These are phyloP conservation scores for Peromyscus californicus DNA, from an alignment of 2,113 vertebrate species.

Conservation along the genomic window DNA sequence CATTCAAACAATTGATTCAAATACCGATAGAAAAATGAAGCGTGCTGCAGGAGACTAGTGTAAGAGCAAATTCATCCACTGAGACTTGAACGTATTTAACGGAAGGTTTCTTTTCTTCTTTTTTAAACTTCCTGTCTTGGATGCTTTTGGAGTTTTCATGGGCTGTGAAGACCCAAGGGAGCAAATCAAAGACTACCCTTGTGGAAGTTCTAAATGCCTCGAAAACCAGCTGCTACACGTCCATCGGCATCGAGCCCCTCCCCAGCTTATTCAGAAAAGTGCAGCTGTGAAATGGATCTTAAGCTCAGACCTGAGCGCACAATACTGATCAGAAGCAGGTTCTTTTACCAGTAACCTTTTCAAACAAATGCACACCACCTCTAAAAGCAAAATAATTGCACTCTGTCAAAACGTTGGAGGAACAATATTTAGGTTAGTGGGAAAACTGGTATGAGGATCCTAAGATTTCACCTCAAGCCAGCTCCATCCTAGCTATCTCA, in stretches of 20 bases:
- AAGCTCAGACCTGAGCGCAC: constrained; percentile 65
- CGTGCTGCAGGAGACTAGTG: background rate
- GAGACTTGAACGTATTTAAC: constrained; percentile 55
- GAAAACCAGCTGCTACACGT: constrained; percentile 73
- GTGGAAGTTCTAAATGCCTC: constrained; percentile 66
- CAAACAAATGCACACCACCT: constrained; percentile 65
- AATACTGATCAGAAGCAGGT: constrained; percentile 40
- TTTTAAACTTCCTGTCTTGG: constrained; percentile 34
- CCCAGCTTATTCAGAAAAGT: constrained; percentile 54
- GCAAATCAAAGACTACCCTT: constrained; percentile 63
- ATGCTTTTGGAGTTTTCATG: constrained; percentile 67
- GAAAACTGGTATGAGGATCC: background rate
- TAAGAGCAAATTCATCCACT: constrained; percentile 34
- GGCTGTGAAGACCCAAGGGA: constrained; percentile 71
- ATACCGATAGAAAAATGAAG: background rate
- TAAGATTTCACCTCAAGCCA: constrained; percentile 41
- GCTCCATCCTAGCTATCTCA: background rate
- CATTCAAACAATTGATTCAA: constrained; percentile 40
- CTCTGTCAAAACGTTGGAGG: constrained; percentile 58
- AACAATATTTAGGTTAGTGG: background rate
- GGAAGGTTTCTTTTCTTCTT: background rate
- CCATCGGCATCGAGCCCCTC: constrained; percentile 71
- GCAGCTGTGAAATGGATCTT: constrained; percentile 70
- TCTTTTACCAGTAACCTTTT: constrained; percentile 71
- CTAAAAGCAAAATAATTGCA: constrained; percentile 69